These are phyloP conservation scores for Ectemnius cavifrons DNA, from an alignment of 2,888 invertebrate genomes.

Conservation along the genomic window DNA sequence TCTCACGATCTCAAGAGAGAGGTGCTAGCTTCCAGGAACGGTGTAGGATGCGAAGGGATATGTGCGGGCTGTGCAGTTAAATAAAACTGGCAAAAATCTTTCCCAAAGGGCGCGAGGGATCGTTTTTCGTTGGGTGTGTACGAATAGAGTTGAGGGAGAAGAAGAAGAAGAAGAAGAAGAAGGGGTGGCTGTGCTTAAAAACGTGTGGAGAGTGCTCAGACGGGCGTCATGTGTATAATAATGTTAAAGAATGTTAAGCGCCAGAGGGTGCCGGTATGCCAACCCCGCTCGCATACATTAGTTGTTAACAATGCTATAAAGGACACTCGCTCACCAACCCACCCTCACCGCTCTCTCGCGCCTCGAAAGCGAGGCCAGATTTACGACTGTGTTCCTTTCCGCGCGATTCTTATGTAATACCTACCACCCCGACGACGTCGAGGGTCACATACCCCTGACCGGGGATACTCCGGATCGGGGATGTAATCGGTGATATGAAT, in stretches of 20 bases:
- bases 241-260: constrained; percentile 77
- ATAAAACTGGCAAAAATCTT: constrained; percentile 63
- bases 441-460: constrained; percentile 38
- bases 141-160: background rate
- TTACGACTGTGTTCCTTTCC: constrained; percentile 69
- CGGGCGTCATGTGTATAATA: constrained; percentile 77
- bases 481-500: constrained; percentile 29
- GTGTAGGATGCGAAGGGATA: constrained; percentile 46
- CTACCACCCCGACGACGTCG: constrained; percentile 44
- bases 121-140: constrained; percentile 36
- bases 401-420: constrained; percentile 70
- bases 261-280: constrained; percentile 65
- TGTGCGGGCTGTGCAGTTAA: constrained; percentile 59
- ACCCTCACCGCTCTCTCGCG: constrained; percentile 32
- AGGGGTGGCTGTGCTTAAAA: constrained; percentile 27
- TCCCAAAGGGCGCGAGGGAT: constrained; percentile 52
- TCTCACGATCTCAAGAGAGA: constrained; percentile 4
- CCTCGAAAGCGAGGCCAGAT: constrained; percentile 63
- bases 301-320: constrained; percentile 78
- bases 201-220: constrained; percentile 58
- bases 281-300: constrained; percentile 74
- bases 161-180: constrained; percentile 27
- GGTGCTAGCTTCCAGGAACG: background rate
- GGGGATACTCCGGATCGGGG: background rate
- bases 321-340: constrained; percentile 74